Conservation (phyloP, 2,888 invertebrate species). For the Athalia cordata region DNA sequence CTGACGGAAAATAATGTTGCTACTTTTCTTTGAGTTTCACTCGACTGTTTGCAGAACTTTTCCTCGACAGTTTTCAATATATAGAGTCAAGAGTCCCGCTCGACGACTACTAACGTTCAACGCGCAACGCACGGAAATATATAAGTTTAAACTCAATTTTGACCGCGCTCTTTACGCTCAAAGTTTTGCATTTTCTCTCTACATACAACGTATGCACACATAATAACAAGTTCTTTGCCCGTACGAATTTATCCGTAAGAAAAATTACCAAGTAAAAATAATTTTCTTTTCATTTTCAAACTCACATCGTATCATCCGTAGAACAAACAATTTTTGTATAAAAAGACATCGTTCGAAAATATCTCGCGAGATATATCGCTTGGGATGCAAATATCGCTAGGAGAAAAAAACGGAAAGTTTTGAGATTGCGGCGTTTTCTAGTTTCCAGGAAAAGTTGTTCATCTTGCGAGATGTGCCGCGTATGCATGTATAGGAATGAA, state of each 20-base stretch:
- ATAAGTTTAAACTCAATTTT: constrained; percentile 8
- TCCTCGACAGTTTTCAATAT: background rate
- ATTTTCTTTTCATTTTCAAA: no score
- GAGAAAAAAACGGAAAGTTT: background rate
- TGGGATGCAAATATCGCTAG: background rate
- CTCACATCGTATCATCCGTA: no score
- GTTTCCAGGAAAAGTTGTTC: constrained; percentile 25
- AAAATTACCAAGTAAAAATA: no score
- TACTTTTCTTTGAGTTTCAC: constrained; percentile 1
- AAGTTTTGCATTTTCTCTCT: background rate
- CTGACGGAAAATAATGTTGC: constrained; percentile 18
- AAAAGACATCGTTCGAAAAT: no score
- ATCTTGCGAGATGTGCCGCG: constrained; percentile 6
- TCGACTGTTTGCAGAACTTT: background rate
- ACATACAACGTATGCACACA: background rate
- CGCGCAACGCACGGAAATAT: no score
- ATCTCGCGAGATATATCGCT: no score
- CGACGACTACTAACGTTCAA: no score
- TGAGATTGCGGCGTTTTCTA: constrained; percentile 21
- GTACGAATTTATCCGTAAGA: no score
- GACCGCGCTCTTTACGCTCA: background rate
- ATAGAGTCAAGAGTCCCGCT: no score
- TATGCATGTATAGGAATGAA: background rate
- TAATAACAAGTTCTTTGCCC: background rate
- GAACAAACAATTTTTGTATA: no score